These are phyloP conservation scores for Ibidorhyncha struthersii DNA, from an alignment of 2,113 vertebrate species.

Conservation along the genomic window DNA sequence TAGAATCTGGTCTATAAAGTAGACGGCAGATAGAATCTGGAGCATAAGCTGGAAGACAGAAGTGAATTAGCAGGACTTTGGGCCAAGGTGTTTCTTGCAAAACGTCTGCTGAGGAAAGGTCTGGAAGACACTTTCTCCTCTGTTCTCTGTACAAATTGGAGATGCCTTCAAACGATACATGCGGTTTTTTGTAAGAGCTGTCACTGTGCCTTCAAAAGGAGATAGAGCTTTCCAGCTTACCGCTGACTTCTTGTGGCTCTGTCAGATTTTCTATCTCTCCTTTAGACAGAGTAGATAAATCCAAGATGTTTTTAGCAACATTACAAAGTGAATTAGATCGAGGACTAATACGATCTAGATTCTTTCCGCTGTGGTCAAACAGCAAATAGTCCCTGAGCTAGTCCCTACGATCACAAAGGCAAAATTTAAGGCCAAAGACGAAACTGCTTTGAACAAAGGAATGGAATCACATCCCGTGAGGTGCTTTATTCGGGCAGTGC, in stretches of 20 bases:
- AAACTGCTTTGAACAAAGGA: not conserved
- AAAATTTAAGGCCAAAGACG: not conserved
- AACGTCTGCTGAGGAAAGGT: not conserved
- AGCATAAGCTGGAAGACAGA: not conserved
- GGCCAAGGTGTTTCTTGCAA: not conserved
- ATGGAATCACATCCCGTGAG: fast-evolving
- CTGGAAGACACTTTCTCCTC: not conserved
- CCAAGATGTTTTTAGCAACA: not conserved
- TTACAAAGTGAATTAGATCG: not conserved
- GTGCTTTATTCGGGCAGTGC: not conserved
- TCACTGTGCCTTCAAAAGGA: not conserved
- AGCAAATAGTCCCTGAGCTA: not conserved
- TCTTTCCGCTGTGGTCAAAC: not conserved
- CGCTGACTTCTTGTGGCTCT: not conserved
- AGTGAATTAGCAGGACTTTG: not conserved
- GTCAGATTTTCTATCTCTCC: not conserved
- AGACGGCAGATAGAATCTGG: not conserved
- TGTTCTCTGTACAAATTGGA: not conserved
- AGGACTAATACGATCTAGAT: not conserved
- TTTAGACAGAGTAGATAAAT: not conserved
- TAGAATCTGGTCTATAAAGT: not conserved
- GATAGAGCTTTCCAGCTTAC: not conserved
- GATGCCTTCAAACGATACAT: not conserved
- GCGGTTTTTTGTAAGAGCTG: not conserved
- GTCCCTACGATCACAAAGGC: not conserved